These are phyloP conservation scores for Steinernema scapterisci DNA, from an alignment of 2,888 invertebrate species.

Conservation along the genomic window DNA sequence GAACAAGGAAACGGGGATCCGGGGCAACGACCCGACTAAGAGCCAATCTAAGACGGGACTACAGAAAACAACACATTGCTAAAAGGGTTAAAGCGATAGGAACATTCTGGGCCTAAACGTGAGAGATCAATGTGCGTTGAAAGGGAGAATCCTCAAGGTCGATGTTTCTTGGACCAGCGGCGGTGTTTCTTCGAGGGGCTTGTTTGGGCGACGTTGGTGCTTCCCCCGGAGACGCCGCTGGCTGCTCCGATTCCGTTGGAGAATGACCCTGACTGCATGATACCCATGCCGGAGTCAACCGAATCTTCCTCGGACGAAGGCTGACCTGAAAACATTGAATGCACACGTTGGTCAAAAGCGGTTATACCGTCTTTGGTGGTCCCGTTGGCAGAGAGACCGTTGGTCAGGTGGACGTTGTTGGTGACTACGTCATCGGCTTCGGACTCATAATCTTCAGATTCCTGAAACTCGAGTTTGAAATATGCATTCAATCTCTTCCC, in stretches of 20 bases:
- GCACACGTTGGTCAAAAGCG: neutral
- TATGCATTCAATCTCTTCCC: neutral
- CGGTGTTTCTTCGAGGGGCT: constrained; percentile 27
- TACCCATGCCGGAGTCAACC: constrained; percentile 26
- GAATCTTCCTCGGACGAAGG: constrained; percentile 32
- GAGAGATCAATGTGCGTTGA: neutral
- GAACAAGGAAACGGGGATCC: neutral
- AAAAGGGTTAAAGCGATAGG: constrained; percentile 4
- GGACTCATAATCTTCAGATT: neutral
- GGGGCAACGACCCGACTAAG: neutral
- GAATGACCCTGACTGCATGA: neutral
- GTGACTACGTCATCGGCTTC: constrained; percentile 17
- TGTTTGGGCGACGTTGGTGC: neutral
- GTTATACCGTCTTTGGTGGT: neutral
- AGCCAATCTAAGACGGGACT: neutral
- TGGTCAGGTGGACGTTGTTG: constrained; percentile 20
- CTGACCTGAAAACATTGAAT: constrained; percentile 4
- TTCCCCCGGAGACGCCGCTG: neutral
- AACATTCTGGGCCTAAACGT: neutral
- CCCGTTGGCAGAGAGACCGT: neutral
- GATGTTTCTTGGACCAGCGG: constrained; percentile 13
- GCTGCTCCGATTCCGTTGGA: constrained; percentile 20
- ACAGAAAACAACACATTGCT: constrained; percentile 1
- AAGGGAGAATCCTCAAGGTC: neutral
- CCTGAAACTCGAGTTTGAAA: neutral